Conservation (phyloP, 2,797 vertebrate genomes). For the Falco rusticolus region DNA sequence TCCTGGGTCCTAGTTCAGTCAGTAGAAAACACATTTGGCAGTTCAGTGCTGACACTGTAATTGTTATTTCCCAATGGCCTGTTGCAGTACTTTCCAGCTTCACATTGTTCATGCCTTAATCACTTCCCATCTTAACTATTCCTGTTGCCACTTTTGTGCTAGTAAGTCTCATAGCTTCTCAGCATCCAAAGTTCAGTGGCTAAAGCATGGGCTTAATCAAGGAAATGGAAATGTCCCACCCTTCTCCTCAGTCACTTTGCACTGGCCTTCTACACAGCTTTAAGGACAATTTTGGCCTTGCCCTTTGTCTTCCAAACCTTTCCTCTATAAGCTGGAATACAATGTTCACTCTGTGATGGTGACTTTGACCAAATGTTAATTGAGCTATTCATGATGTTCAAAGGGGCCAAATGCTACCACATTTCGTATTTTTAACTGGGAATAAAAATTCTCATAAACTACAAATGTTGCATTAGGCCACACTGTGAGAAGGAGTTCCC, state of each 20-base stretch:
- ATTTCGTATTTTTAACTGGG: not conserved
- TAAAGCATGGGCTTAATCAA: slow-evolving; percentile 5
- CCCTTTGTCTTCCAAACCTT: slow-evolving; percentile 29
- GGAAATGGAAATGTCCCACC: slow-evolving; percentile 37
- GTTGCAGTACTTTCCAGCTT: slow-evolving; percentile 41
- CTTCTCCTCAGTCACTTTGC: not conserved
- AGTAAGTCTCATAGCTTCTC: not conserved
- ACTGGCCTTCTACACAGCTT: not conserved
- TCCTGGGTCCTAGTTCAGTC: not conserved
- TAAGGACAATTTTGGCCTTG: not conserved
- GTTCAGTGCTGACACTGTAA: not conserved
- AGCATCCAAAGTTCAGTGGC: slow-evolving; percentile 22
- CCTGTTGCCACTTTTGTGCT: slow-evolving; percentile 22
- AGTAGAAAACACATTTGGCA: slow-evolving; percentile 3
- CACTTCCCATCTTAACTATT: slow-evolving; percentile 36
- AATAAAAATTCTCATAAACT: not conserved
- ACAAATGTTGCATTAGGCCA: not conserved
- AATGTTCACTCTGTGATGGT: not conserved
- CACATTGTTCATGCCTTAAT: slow-evolving; percentile 41
- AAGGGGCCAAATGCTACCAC: not conserved
- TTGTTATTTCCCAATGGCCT: slow-evolving; percentile 25
- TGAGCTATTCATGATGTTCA: not conserved
- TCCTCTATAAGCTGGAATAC: not conserved
- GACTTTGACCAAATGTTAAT: not conserved
- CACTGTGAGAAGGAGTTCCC: not conserved